These are phyloP conservation scores for Synanthedon myopaeformis DNA, from an alignment of 2,888 invertebrate species.

Conservation along the genomic window DNA sequence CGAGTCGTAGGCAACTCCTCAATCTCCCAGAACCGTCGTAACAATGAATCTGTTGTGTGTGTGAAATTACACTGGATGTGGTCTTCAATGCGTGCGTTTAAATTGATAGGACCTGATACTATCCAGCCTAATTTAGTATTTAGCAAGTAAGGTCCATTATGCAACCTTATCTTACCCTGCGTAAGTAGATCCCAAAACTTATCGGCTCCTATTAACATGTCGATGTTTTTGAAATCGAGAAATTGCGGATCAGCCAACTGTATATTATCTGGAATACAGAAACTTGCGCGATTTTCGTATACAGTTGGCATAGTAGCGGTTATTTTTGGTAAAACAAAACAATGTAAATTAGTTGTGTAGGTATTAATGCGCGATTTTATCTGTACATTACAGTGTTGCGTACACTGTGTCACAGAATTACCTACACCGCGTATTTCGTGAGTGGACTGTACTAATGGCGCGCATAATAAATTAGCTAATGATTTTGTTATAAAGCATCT, in stretches of 20 bases:
- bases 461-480: neutral
- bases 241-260: neutral
- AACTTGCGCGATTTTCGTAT: neutral
- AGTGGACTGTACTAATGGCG: neutral
- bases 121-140: conserved; percentile 3
- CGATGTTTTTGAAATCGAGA: neutral
- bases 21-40: conserved; percentile 9
- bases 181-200: neutral
- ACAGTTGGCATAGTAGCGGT: conserved; percentile 1
- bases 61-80: conserved; percentile 6
- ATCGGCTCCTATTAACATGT: neutral
- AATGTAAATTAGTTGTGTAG: conserved; percentile 1
- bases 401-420: neutral
- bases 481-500: neutral
- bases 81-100: neutral
- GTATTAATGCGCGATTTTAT: conserved; percentile 1
- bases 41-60: neutral
- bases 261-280: neutral
- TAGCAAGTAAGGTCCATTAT: neutral
- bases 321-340: conserved; percentile 5
- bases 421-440: too few relatives aligned
- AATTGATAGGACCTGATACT: conserved; percentile 4
- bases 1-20: conserved; percentile 5
- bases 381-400: neutral
- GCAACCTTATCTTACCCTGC: neutral